Percentiles rank a stretch among this genome's conserved stretches.
Evolutionary conservation across 2,113 vertebrate genomes (phyloP).

Genomic region (Mastomys natalensis): DNA sequence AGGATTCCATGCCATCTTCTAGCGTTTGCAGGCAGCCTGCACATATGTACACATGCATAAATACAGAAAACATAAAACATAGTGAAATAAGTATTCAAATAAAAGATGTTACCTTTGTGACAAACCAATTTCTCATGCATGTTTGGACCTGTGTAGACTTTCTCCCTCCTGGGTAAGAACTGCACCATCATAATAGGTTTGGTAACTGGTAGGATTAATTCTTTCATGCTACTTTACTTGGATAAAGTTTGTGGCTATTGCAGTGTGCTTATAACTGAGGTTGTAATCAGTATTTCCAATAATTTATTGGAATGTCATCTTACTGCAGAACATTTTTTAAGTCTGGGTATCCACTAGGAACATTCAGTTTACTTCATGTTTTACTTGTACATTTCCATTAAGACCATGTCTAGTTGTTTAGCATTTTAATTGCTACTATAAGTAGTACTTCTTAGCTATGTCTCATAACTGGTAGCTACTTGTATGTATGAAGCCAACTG

Average conservation of each 20-base stretch:
- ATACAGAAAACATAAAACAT: background rate
- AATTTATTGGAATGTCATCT: constrained; percentile 3
- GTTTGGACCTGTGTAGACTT: background rate
- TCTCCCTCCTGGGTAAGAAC: background rate
- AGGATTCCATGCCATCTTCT: background rate
- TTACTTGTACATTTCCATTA: background rate
- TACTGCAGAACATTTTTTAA: background rate
- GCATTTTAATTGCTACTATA: constrained; percentile 10
- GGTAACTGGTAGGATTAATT: background rate
- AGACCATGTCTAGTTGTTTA: background rate
- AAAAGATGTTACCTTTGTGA: background rate
- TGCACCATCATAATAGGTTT: background rate
- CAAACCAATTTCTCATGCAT: background rate
- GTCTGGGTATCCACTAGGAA: background rate
- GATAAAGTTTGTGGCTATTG: background rate
- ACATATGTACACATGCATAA: too few species aligned
- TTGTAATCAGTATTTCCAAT: background rate
- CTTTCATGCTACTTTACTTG: background rate
- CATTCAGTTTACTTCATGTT: background rate
- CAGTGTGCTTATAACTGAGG: background rate
- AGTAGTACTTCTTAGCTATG: background rate
- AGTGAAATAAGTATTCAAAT: background rate
- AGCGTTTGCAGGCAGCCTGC: background rate
- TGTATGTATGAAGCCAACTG: background rate
- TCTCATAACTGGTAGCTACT: constrained; percentile 1